Conservation (phyloP, 2,888 invertebrate genomes). For the Amiota communis region DNA sequence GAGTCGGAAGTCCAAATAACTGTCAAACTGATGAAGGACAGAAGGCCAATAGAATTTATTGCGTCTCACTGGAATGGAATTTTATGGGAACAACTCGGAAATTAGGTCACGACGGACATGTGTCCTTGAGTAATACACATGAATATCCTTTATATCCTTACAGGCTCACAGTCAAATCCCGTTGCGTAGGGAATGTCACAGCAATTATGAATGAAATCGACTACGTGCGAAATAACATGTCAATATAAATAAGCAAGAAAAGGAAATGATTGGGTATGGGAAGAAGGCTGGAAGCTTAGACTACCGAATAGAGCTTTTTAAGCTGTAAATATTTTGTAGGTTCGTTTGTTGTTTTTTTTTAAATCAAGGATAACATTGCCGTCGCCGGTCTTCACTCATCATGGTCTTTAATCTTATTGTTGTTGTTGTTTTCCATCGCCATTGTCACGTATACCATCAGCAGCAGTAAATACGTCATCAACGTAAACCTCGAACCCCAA, state of each 20-base stretch:
- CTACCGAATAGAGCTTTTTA: no score
- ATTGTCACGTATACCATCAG: background rate
- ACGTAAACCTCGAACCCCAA: conserved; percentile 47
- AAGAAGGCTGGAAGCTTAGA: background rate
- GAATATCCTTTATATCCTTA: no score
- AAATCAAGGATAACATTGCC: conserved; percentile 16
- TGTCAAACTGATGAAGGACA: no score
- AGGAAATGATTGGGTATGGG: background rate
- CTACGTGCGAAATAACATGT: conserved; percentile 28
- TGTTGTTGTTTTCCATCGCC: no score
- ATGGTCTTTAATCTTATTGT: no score
- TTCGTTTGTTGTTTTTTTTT: conserved; percentile 3
- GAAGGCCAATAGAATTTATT: no score
- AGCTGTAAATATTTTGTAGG: conserved; percentile 1
- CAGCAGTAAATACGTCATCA: conserved; percentile 51
- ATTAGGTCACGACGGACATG: conserved; percentile 10
- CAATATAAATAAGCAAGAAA: conserved; percentile 30
- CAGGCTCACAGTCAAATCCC: background rate
- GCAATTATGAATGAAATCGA: conserved; percentile 63
- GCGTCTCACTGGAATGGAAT: no score
- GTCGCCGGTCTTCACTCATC: background rate
- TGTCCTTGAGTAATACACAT: background rate
- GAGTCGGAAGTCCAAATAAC: no score
- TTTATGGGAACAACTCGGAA: background rate
- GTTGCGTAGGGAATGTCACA: conserved; percentile 27